A percentile compares a stretch with the other conserved stretches of the same genome.
Evolutionary conservation across 2,888 invertebrate species (phyloP).

Genomic region (Osedax fenrisi): DNA sequence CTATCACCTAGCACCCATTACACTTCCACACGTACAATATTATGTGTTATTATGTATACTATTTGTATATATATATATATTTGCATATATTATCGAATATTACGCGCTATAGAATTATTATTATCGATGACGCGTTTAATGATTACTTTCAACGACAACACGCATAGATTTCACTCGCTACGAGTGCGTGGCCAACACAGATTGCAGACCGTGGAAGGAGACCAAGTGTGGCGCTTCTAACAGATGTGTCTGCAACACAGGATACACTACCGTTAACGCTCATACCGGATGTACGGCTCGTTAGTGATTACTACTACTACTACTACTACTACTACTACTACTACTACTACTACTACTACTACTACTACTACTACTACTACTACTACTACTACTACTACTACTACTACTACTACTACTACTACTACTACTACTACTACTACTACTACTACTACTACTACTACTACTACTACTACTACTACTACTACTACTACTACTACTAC

Average conservation of each 20-base stretch:
- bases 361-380: slow-evolving; percentile 21
- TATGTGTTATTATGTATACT: too few species aligned
- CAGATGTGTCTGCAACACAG: not conserved
- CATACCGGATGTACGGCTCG: not conserved
- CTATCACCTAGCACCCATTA: too few species aligned
- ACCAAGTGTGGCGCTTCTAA: not conserved
- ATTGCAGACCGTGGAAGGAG: not conserved
- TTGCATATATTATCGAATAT: too few species aligned
- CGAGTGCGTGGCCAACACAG: not conserved
- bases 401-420: slow-evolving; percentile 25
- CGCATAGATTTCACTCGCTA: not conserved
- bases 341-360: slow-evolving; percentile 21
- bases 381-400: slow-evolving; percentile 22
- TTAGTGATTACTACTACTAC: not conserved
- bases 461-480: slow-evolving; percentile 28
- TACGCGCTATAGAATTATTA: too few species aligned
- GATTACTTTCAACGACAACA: too few species aligned
- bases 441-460: slow-evolving; percentile 28
- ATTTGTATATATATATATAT: too few species aligned
- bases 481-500: slow-evolving; percentile 26
- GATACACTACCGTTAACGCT: not conserved
- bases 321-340: slow-evolving; percentile 5
- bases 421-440: slow-evolving; percentile 21
- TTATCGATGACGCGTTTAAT: too few species aligned
- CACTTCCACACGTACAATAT: too few species aligned